phyloP scores from a whole-genome alignment of 2,797 vertebrate genomes.

The Tolypeutes matacus region DNA sequence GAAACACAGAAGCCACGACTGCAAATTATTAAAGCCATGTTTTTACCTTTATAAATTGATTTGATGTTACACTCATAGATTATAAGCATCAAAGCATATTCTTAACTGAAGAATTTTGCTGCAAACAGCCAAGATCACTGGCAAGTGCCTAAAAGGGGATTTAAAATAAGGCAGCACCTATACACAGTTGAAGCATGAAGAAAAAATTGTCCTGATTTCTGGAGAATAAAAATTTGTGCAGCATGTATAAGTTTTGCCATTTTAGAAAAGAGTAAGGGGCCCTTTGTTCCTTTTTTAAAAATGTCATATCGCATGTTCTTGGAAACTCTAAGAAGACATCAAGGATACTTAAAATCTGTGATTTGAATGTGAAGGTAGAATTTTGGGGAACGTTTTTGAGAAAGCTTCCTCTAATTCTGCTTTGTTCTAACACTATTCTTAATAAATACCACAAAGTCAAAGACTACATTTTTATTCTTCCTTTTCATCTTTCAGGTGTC shows the following conservation, averaged over 20 bases:
- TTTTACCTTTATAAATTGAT: slow-evolving; percentile 56
- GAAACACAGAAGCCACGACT: slow-evolving; percentile 34
- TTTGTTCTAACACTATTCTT: neutral
- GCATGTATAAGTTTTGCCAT: neutral
- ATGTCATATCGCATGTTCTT: neutral
- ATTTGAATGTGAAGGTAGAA: neutral
- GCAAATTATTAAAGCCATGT: slow-evolving; percentile 32
- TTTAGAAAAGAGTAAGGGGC: neutral
- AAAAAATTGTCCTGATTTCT: neutral
- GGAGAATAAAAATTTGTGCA: neutral
- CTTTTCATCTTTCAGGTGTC: neutral
- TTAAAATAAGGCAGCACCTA: slow-evolving; percentile 25
- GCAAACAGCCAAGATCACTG: slow-evolving; percentile 14
- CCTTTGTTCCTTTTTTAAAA: neutral
- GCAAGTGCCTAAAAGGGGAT: neutral
- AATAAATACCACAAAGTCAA: neutral
- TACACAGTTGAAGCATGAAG: neutral
- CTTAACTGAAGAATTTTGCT: slow-evolving; percentile 31
- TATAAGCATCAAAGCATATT: slow-evolving; percentile 43
- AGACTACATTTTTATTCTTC: neutral
- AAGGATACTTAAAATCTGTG: neutral
- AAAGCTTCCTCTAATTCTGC: neutral
- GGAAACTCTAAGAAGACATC: neutral
- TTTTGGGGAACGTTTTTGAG: neutral
- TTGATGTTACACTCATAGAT: slow-evolving; percentile 52